Base-by-base conservation (phyloP, 2,797 vertebrate species). In the Macropodus opercularis region DNA sequence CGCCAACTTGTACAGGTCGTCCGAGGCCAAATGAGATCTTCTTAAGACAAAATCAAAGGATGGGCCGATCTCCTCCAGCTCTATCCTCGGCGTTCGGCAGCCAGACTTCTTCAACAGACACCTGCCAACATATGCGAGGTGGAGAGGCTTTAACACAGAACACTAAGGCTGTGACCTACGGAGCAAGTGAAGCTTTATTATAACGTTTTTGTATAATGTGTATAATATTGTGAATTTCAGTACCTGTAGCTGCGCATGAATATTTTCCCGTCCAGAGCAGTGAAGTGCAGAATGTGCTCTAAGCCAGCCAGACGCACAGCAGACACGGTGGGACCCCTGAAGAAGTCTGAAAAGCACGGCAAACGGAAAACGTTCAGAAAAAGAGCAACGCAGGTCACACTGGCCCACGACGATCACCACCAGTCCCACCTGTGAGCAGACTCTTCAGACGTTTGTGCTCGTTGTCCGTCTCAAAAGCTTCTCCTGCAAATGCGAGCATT, bases 161-260 rank as follows among this genome's bases (percentile, higher is more conserved):
- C 31, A n/a, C 4, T n/a, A 29, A 14, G 15, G 7, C 0, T 15
- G 38, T 40, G 39, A 52, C 17, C 21, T 48, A n/a, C n/a, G n/a
- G n/a, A n/a, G n/a, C n/a, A n/a, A n/a, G n/a, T n/a, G n/a, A n/a
- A n/a, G n/a, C n/a, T n/a, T n/a, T n/a, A n/a, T n/a, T n/a, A 18
- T 21, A 24, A 24, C 8, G 39, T 13, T 34, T 13, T 35, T 35
- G 1, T 3, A 31, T 22, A 26, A 24, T 42, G 26, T 36, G n/a
- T n/a, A n/a, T n/a, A n/a, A n/a, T n/a, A n/a, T n/a, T n/a, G n/a
- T n/a, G n/a, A 1, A 19, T 19, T 10, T 26, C 29, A 23, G 86
- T 87, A 97, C 97, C 93, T 98, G 87, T 99, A 99, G 83, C 96
- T 98, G 49, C 96, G 93, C 90, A 99, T 86, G 81, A 93, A 98